Evolutionary conservation across 2,888 invertebrate species (phyloP).

Genomic region (Petrophora chlorosata): DNA sequence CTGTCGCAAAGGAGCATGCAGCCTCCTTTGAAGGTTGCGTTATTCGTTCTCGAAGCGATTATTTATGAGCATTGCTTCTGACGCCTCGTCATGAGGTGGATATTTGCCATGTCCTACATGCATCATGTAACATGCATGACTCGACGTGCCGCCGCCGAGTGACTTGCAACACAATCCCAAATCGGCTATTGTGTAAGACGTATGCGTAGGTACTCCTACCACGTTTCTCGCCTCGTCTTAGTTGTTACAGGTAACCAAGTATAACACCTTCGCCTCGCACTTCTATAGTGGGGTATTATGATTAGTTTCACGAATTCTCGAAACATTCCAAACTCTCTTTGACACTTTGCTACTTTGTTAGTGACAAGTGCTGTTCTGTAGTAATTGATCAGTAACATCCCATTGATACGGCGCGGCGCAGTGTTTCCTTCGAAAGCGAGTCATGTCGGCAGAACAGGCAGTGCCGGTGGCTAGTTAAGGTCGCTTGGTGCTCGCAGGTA

Average conservation of each 20-base stretch:
- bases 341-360: too few relatives aligned
- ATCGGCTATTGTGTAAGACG: neutral
- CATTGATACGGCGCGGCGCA: neutral
- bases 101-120: neutral
- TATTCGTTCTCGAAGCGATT: conserved; percentile 18
- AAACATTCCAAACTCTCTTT: too few relatives aligned
- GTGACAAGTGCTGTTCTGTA: too few relatives aligned
- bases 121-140: neutral
- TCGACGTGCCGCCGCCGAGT: neutral
- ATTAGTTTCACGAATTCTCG: too few relatives aligned
- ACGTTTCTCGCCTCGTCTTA: neutral
- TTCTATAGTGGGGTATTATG: too few relatives aligned
- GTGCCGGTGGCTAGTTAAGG: conserved; percentile 39
- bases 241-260: too few relatives aligned
- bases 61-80: conserved; percentile 8
- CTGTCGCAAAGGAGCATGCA: conserved; percentile 20
- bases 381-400: too few relatives aligned
- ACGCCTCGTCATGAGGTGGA: neutral
- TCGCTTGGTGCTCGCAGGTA: conserved; percentile 30
- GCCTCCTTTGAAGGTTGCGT: conserved; percentile 26
- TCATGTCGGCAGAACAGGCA: conserved; percentile 3
- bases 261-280: too few relatives aligned
- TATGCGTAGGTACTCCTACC: too few relatives aligned
- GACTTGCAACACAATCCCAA: neutral
- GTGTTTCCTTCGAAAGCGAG: conserved; percentile 4